A percentile compares a stretch with the other conserved stretches of the same genome.
phyloP scores from a whole-genome alignment of 1,140 invertebrate species.

The Bombus picipes region DNA sequence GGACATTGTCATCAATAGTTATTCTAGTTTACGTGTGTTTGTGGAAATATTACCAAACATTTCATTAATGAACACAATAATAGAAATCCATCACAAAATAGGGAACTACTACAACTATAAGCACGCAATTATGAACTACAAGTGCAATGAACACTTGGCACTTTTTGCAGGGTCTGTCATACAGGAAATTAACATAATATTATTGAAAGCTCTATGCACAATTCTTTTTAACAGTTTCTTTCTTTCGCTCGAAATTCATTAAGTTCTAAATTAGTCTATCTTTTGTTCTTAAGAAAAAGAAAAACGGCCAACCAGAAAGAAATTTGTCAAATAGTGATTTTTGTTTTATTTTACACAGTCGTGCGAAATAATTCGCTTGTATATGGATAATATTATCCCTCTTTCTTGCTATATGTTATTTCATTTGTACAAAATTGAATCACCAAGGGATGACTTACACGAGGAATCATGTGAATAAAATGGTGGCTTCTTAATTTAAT shows the following conservation, averaged over 20 bases:
- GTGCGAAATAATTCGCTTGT: slow-evolving; percentile 63
- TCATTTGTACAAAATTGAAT: slow-evolving; percentile 73
- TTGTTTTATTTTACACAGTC: slow-evolving; percentile 72
- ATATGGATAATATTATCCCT: slow-evolving; percentile 48
- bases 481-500: not conserved
- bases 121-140: slow-evolving; percentile 36
- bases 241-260: not conserved
- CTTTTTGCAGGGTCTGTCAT: slow-evolving; percentile 18
- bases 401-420: slow-evolving; percentile 51
- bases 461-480: not conserved
- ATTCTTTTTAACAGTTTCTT: not conserved
- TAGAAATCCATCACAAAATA: slow-evolving; percentile 41
- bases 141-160: slow-evolving; percentile 50
- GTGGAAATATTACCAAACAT: slow-evolving; percentile 25
- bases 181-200: slow-evolving; percentile 5
- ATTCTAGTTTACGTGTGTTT: not conserved
- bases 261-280: not conserved
- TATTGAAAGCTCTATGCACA: not conserved
- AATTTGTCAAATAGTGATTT: slow-evolving; percentile 56
- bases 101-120: slow-evolving; percentile 28
- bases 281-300: not conserved
- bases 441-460: slow-evolving; percentile 55
- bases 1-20: not conserved
- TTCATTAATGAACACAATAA: slow-evolving; percentile 55
- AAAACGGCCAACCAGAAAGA: slow-evolving; percentile 44